Conservation (phyloP, 2,113 vertebrate species). For the Sylvicapra grimmia region DNA sequence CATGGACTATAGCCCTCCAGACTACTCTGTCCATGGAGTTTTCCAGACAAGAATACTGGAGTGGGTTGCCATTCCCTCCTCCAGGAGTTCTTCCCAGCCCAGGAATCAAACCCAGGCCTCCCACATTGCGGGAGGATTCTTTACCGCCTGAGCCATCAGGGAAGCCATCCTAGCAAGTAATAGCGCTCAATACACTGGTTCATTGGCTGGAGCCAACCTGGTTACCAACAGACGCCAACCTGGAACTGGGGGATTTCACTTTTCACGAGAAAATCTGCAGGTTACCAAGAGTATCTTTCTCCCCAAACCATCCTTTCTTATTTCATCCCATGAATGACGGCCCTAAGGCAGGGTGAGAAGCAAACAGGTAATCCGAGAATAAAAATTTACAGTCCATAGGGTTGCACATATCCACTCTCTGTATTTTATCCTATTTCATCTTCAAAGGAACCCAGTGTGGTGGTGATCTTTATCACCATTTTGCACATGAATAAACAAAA, state of each 20-base stretch:
- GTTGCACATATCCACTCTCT: accelerated
- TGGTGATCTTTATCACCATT: background rate
- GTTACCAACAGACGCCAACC: accelerated
- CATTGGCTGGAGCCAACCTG: background rate
- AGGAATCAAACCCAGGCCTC: background rate
- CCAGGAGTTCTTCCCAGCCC: background rate
- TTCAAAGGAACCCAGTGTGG: background rate
- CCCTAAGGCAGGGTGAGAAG: background rate
- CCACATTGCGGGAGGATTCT: background rate
- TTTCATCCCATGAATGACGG: background rate
- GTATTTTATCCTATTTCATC: background rate
- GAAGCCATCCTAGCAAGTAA: background rate
- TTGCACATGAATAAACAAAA: background rate
- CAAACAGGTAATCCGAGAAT: background rate
- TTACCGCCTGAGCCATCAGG: background rate
- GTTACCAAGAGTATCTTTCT: background rate
- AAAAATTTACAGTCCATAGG: background rate
- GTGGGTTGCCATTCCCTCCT: background rate
- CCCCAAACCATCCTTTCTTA: background rate
- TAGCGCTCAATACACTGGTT: accelerated
- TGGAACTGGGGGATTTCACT: background rate
- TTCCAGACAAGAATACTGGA: background rate
- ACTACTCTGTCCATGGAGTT: background rate
- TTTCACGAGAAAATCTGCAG: background rate
- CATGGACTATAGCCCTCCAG: background rate